These are phyloP conservation scores for Scrobipalpa costella DNA, from an alignment of 2,888 invertebrate species.

Conservation along the genomic window DNA sequence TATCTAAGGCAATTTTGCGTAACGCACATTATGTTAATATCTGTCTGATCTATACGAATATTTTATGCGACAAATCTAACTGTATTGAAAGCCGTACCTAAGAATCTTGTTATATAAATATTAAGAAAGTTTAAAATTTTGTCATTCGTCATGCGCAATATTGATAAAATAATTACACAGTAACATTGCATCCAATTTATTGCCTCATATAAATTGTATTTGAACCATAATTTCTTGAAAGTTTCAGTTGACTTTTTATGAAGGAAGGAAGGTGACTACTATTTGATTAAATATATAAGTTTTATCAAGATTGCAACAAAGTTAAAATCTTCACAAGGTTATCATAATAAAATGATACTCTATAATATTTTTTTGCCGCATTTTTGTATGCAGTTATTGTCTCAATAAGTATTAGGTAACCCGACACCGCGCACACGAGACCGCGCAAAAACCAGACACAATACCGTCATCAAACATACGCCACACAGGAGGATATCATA, in stretches of 20 bases:
- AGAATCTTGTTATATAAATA: not conserved
- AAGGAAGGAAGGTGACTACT: too few relatives aligned
- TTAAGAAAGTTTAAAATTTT: not conserved
- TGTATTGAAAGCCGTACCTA: not conserved
- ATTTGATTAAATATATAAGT: too few relatives aligned
- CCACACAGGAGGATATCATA: not conserved
- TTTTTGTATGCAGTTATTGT: not conserved
- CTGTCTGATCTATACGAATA: not conserved
- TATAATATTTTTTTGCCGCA: not conserved
- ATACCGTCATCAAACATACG: slow-evolving; percentile 10
- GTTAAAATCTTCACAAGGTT: not conserved
- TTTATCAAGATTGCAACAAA: too few relatives aligned
- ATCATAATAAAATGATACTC: not conserved
- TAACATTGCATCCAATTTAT: too few relatives aligned
- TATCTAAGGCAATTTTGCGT: slow-evolving; percentile 22
- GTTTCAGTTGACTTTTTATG: too few relatives aligned
- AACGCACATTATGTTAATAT: slow-evolving; percentile 16
- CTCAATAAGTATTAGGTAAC: not conserved
- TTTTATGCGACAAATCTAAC: slow-evolving; percentile 12
- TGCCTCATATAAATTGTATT: too few relatives aligned
- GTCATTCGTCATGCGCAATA: too few relatives aligned
- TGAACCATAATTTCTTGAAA: too few relatives aligned
- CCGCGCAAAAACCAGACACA: slow-evolving; percentile 1
- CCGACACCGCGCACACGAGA: slow-evolving; percentile 1
- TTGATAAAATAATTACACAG: too few relatives aligned